phyloP scores from a whole-genome alignment of 2,797 vertebrate genomes.

The Pelochelys cantorii region DNA sequence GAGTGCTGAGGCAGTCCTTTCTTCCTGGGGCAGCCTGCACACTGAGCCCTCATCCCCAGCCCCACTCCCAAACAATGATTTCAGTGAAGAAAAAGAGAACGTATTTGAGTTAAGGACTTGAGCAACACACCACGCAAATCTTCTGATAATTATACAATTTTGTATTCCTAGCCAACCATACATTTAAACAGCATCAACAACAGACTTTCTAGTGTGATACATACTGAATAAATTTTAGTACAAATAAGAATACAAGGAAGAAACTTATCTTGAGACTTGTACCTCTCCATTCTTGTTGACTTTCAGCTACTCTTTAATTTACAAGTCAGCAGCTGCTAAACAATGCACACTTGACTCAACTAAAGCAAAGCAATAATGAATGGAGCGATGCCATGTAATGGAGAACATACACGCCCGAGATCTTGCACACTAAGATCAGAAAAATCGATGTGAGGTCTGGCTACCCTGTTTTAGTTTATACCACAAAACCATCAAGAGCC shows the following conservation, averaged over 20 bases:
- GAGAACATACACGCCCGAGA: background rate
- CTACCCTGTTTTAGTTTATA: background rate
- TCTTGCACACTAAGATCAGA: accelerated
- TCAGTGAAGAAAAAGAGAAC: too few relatives aligned
- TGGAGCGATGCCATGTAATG: background rate
- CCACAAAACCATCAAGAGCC: background rate
- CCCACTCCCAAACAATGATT: too few relatives aligned
- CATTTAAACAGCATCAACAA: background rate
- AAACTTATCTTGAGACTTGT: background rate
- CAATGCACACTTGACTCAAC: background rate
- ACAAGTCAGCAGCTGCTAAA: background rate
- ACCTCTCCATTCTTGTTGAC: background rate
- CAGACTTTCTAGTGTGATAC: background rate
- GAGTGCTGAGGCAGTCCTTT: too few relatives aligned
- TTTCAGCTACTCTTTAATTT: background rate
- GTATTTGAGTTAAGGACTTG: too few relatives aligned
- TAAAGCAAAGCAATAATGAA: background rate
- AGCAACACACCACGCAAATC: too few relatives aligned
- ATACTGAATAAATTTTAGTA: background rate
- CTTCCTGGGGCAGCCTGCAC: too few relatives aligned
- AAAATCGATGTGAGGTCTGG: background rate
- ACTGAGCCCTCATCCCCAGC: too few relatives aligned
- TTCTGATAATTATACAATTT: background rate
- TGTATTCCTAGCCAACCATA: background rate
- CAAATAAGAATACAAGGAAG: background rate